phyloP scores from a whole-genome alignment of 2,888 invertebrate species.

The Drosophila quinaria region DNA sequence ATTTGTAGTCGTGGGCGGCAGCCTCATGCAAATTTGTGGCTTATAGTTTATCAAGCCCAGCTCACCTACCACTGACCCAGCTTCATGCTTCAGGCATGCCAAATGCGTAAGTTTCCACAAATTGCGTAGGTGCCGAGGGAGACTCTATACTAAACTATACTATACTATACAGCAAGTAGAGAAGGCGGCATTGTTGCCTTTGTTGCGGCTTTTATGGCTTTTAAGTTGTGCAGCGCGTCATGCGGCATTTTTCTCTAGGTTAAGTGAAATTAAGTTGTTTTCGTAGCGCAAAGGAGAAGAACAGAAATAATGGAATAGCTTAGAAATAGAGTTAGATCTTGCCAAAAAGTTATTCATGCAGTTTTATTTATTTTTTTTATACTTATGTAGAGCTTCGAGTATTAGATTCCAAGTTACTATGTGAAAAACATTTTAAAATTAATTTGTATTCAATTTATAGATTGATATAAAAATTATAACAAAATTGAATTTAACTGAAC shows the following conservation, averaged over 20 bases:
- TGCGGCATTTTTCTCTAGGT: constrained; percentile 44
- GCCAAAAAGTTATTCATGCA: neutral
- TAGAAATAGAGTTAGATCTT: neutral
- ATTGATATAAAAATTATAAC: too few species aligned
- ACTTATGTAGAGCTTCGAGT: too few species aligned
- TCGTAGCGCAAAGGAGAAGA: neutral
- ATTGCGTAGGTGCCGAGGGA: constrained; percentile 56
- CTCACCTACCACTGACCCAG: constrained; percentile 11
- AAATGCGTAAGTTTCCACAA: constrained; percentile 79
- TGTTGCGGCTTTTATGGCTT: constrained; percentile 69
- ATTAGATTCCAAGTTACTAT: too few species aligned
- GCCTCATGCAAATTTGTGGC: constrained; percentile 79
- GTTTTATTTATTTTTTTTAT: too few species aligned
- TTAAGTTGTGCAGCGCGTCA: constrained; percentile 51
- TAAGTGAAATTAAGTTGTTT: constrained; percentile 55
- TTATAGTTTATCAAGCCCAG: constrained; percentile 76
- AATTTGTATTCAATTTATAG: too few species aligned
- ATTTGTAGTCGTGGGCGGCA: constrained; percentile 74
- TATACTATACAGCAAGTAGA: neutral
- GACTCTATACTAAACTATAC: neutral
- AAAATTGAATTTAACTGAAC: too few species aligned
- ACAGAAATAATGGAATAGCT: too few species aligned
- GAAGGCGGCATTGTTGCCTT: constrained; percentile 43
- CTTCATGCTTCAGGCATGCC: constrained; percentile 27
- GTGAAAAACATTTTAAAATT: too few species aligned